Conservation (phyloP, 2,797 vertebrate species). For the Periophthalmus magnuspinnatus region DNA sequence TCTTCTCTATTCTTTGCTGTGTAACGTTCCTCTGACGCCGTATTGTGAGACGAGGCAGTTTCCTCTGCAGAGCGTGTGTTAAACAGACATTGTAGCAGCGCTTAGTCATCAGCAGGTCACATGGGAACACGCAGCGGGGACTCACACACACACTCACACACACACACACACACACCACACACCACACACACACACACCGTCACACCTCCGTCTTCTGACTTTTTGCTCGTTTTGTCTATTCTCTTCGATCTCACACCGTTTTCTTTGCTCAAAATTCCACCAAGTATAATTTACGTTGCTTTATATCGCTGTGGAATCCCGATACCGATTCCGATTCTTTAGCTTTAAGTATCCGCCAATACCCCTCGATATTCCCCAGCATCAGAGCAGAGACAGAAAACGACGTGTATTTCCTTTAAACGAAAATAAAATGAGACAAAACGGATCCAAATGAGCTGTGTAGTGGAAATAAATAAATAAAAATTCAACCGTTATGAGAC, state of each 20-base stretch:
- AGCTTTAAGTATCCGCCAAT: no score
- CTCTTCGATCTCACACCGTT: conserved; percentile 12
- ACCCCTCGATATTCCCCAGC: no score
- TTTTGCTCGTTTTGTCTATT: conserved; percentile 50
- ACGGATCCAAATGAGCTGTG: no score
- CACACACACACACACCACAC: background rate
- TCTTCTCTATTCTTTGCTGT: background rate
- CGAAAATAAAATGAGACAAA: no score
- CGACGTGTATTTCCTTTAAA: no score
- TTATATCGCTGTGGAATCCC: no score
- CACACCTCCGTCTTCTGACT: conserved; percentile 30
- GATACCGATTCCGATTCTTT: no score
- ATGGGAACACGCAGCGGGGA: conserved; percentile 15
- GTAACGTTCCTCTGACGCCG: background rate
- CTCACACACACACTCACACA: conserved; percentile 20
- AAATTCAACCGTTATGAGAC: no score
- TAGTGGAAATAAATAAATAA: no score
- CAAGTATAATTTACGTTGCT: no score
- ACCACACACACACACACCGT: conserved; percentile 23
- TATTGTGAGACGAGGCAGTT: conserved; percentile 10
- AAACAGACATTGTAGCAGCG: conserved; percentile 30
- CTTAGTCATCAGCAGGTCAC: conserved; percentile 24
- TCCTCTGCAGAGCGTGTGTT: conserved; percentile 16
- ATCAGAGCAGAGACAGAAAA: no score
- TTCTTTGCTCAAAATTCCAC: no score